phyloP scores from a whole-genome alignment of 2,888 invertebrate species.

The Anoplius nigerrimus region DNA sequence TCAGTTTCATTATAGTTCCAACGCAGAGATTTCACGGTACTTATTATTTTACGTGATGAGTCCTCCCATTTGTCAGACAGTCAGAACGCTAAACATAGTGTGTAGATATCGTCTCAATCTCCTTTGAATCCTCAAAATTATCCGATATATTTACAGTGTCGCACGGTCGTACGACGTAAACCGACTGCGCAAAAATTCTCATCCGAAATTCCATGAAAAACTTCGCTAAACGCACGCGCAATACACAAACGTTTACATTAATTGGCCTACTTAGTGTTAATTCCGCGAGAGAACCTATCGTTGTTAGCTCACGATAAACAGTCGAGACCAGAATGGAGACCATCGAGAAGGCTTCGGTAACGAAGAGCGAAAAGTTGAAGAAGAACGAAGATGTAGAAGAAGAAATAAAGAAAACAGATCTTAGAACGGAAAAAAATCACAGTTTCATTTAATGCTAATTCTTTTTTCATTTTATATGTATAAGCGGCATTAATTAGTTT shows the following conservation, averaged over 20 bases:
- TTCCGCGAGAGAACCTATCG: not conserved
- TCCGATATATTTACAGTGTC: conserved; percentile 22
- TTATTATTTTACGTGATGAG: too few species aligned
- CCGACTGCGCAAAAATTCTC: not conserved
- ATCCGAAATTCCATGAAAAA: not conserved
- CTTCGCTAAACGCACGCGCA: not conserved
- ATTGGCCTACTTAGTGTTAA: conserved; percentile 2
- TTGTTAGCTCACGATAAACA: not conserved
- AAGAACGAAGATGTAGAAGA: not conserved
- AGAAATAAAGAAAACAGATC: conserved; percentile 14
- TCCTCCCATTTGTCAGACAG: not conserved
- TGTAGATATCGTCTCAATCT: conserved; percentile 4
- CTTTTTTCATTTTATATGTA: conserved; percentile 25
- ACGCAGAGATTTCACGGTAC: not conserved
- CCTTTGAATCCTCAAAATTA: conserved; percentile 7
- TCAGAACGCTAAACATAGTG: conserved; percentile 5
- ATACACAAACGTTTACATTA: too few species aligned
- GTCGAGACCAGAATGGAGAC: conserved; percentile 14
- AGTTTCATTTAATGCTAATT: conserved; percentile 40
- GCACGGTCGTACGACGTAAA: conserved; percentile 3
- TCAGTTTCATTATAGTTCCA: not conserved
- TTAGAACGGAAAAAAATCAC: conserved; percentile 35
- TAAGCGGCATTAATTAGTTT: conserved; percentile 42
- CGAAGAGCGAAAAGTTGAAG: conserved; percentile 1
- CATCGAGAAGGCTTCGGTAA: conserved; percentile 12